phyloP scores from a whole-genome alignment of 2,113 vertebrate species.

The Eulemur macaco region DNA sequence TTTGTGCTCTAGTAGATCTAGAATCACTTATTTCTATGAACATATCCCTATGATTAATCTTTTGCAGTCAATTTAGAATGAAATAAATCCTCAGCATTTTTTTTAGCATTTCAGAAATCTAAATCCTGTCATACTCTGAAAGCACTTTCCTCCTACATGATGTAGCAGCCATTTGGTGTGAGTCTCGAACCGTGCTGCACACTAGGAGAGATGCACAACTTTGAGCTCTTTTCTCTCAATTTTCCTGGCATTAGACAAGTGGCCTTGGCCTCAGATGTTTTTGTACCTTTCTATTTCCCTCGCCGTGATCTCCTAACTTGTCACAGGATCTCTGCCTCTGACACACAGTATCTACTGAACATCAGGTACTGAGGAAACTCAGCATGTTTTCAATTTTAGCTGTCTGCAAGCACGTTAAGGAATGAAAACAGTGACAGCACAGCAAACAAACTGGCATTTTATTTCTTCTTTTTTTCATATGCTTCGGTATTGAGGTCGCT shows the following conservation, averaged over 20 bases:
- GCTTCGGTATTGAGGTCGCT: background rate
- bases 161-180: background rate
- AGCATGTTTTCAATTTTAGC: conserved; percentile 63
- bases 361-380: conserved; percentile 35
- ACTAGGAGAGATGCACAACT: background rate
- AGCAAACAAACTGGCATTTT: background rate
- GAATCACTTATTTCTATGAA: background rate
- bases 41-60: no score
- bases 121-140: background rate
- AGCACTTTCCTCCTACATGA: background rate
- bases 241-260: conserved; percentile 15
- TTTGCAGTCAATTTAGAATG: background rate
- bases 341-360: background rate
- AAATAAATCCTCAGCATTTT: background rate
- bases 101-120: background rate
- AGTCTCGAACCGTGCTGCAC: background rate
- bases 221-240: conserved; percentile 6
- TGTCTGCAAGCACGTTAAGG: conserved; percentile 51
- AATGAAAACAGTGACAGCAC: background rate
- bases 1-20: background rate
- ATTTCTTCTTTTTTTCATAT: conserved; percentile 8
- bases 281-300: background rate
- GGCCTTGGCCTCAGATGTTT: background rate
- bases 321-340: conserved; percentile 48
- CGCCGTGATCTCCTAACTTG: background rate